Base-by-base conservation (phyloP, 1,140 invertebrate genomes). In the Anoplophora glabripennis region DNA sequence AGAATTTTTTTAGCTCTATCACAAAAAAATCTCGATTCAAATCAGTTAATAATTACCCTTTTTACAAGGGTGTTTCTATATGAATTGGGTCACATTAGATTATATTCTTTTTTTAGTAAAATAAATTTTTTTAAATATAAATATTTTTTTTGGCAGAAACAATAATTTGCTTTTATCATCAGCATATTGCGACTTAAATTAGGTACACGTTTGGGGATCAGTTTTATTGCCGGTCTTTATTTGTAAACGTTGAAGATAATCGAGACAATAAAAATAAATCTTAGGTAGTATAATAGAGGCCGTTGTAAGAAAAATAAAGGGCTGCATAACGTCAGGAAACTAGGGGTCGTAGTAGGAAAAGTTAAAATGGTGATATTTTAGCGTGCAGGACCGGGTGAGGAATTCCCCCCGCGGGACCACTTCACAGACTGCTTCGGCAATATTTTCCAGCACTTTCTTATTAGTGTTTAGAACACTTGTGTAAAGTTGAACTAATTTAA, bases 401-500 rank as follows among this genome's bases (percentile, higher is more conserved):
- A 45, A 66, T 63, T 35, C 21, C 17, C 44, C 64, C 53, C 54
- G 11, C 3, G 64, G 49, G 64, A 66, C 56, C 57, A 51, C 57
- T 66, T 63, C 55, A 49, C 57, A 45, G 52, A 66, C 53, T 63
- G 61, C 57, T 63, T 57, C 47, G 61, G 52, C 61, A 53, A 66
- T 71, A 66, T 66, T 68, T 69, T 65, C 65, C 57, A 53, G 68
- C 69, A 72, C 70, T 70, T 71, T 72, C 70, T 72, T 72, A 72
- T 72, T 72, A 71, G 63, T 71, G 69, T 68, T 71, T 71, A 71
- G 67, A 72, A 63, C 69, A 72, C 67, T 72, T 71, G 63, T 69
- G 68, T 63, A 68, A 71, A 72, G 67, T 71, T 67, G 69, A 67
- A 71, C 70, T 72, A 72, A 72, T 72, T 72, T 72, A 72, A 72